Base-by-base conservation (phyloP, 2,888 invertebrate genomes). In the Euplagia quadripunctaria region DNA sequence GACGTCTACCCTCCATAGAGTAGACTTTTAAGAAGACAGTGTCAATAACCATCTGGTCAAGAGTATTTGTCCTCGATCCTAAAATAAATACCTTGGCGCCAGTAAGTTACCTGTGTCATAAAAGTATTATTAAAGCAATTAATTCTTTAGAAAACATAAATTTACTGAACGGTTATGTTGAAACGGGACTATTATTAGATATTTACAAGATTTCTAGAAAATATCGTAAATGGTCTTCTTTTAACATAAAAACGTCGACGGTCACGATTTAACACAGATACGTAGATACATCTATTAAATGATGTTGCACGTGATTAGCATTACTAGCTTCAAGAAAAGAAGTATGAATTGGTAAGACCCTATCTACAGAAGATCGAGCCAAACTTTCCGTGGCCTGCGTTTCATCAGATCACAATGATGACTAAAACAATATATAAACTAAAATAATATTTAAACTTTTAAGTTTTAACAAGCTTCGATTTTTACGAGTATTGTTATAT, bases 161-260 rank as follows among this genome's bases (percentile, higher is more conserved):
- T 52, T 51, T 68, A 63, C 49, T 46, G 52, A 73, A 69, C 72
- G 43, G 72, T 72, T 69, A 41, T 72, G 72, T 72, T 70, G 64
- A 72, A 75, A 75, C 75, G 43, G 69, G 69, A 51, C 69, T 69
- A 65, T 46, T 65, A 20, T 65, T 72, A 70, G 20, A 67, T 72
- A 68, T 68, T 71, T 68, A 70, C 72, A 68, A 63, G 73, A 73
- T 73, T 76, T 76, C 67, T 70, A 46, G 6, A 70, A 52, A 63
- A 70, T 63, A 73, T 55, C n/a, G 31, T 31, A 16, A 49, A 65
- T 66, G 7, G 65, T 7, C 49, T 49, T 14, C 14, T 64, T 43
- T 17, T 61, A 61, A 31, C 49, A 49, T 31, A 66, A 31, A 61
- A 66, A 16, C n/a, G 46, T 46, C n/a, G 12, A 20, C 20, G 46